Evolutionary conservation across 2,888 invertebrate species (phyloP).

Genomic region (Endomychus coccineus): DNA sequence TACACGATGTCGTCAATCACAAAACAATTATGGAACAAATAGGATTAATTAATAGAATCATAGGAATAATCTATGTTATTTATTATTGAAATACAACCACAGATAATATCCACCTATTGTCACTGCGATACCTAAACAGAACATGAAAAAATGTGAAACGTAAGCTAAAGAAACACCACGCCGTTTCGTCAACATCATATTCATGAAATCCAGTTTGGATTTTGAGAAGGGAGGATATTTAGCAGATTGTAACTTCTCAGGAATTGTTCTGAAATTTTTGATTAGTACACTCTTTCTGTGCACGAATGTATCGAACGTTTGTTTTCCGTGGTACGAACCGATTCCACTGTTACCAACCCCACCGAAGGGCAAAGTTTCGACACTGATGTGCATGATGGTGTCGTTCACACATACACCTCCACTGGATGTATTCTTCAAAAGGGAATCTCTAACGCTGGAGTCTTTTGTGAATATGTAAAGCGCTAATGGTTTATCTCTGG

Average conservation of each 20-base stretch:
- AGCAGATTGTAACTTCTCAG: constrained; percentile 59
- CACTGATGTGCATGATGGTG: constrained; percentile 73
- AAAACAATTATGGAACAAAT: too few relatives aligned
- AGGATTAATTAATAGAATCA: too few relatives aligned
- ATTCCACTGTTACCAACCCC: constrained; percentile 94
- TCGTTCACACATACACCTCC: constrained; percentile 84
- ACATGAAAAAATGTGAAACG: constrained; percentile 5
- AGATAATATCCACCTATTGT: constrained; percentile 4
- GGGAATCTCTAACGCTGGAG: constrained; percentile 49
- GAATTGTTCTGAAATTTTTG: constrained; percentile 59
- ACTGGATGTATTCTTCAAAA: constrained; percentile 67
- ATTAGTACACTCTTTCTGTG: constrained; percentile 80
- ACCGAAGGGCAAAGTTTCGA: constrained; percentile 91
- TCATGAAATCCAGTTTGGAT: constrained; percentile 57
- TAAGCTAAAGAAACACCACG: constrained; percentile 35
- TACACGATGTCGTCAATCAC: too few relatives aligned
- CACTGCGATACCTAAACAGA: constrained; percentile 8
- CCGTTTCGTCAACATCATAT: constrained; percentile 56
- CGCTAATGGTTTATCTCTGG: constrained; percentile 83
- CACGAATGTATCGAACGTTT: constrained; percentile 85
- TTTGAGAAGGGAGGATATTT: constrained; percentile 82
- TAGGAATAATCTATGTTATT: too few relatives aligned
- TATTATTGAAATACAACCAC: constrained; percentile 1
- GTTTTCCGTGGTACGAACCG: constrained; percentile 88
- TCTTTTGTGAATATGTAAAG: constrained; percentile 77